Percentiles rank a stretch among this genome's conserved stretches.
These are phyloP conservation scores for Steatornis caripensis DNA, from an alignment of 2,113 vertebrate species.

Conservation along the genomic window DNA sequence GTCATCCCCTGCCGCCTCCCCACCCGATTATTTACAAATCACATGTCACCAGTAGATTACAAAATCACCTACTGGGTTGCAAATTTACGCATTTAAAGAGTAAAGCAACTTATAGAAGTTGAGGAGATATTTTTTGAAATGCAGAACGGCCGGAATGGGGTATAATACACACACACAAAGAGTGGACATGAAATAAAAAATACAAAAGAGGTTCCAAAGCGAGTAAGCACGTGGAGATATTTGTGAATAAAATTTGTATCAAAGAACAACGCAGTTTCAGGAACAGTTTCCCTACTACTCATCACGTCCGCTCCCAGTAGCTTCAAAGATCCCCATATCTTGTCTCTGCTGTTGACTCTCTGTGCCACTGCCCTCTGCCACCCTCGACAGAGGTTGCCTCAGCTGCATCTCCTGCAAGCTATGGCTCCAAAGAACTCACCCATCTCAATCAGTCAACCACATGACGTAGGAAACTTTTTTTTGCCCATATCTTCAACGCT, in stretches of 20 bases:
- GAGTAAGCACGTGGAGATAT: background rate
- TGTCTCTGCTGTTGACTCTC: background rate
- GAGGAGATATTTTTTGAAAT: background rate
- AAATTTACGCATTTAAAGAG: background rate
- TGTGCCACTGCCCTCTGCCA: background rate
- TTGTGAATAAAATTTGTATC: background rate
- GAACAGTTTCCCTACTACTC: background rate
- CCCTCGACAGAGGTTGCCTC: background rate
- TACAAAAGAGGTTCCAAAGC: background rate
- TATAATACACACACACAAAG: background rate
- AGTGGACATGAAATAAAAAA: background rate
- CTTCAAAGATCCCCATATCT: background rate
- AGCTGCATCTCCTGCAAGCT: background rate
- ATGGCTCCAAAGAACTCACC: background rate
- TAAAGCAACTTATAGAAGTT: background rate
- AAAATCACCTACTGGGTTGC: background rate
- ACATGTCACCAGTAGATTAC: background rate
- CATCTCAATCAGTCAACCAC: background rate
- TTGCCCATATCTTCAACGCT: background rate
- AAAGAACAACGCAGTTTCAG: background rate
- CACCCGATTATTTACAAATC: background rate
- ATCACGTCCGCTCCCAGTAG: background rate
- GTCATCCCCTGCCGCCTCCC: rapidly evolving
- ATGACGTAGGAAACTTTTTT: rapidly evolving
- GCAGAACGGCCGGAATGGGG: background rate